These are phyloP conservation scores for Drosophila subquinaria DNA, from an alignment of 2,888 invertebrate species.

Conservation along the genomic window DNA sequence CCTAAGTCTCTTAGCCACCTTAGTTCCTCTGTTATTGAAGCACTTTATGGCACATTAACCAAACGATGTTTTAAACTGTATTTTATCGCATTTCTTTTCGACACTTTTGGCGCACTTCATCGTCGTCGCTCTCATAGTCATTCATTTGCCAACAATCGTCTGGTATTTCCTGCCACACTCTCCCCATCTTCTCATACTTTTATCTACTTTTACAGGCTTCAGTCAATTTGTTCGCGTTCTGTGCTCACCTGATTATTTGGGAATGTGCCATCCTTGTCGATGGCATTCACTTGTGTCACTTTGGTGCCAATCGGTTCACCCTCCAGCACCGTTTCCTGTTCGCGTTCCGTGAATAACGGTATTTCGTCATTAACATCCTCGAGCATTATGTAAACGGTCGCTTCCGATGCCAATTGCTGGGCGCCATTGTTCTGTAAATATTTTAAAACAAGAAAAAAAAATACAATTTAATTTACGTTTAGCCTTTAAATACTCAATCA, in stretches of 20 bases:
- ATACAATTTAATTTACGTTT: slow-evolving; percentile 5
- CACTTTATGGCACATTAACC: slow-evolving; percentile 37
- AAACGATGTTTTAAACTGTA: slow-evolving; percentile 41
- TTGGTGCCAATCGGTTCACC: slow-evolving; percentile 97
- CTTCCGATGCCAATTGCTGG: slow-evolving; percentile 97
- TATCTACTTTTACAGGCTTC: slow-evolving; percentile 5
- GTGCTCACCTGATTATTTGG: slow-evolving; percentile 94
- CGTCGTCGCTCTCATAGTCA: slow-evolving; percentile 32
- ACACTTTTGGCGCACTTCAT: slow-evolving; percentile 14
- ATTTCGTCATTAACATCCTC: slow-evolving; percentile 99
- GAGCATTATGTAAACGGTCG: slow-evolving; percentile 96
- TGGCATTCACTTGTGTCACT: slow-evolving; percentile 98
- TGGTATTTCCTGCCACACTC: slow-evolving; percentile 48
- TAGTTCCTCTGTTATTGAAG: slow-evolving; percentile 5
- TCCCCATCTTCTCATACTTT: background rate
- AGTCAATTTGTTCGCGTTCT: slow-evolving; percentile 19
- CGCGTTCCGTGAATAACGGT: slow-evolving; percentile 97
- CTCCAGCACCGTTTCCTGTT: slow-evolving; percentile 97
- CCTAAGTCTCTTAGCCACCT: background rate
- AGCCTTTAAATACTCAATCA: slow-evolving; percentile 2
- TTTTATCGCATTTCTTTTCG: background rate
- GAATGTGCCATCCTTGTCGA: slow-evolving; percentile 97
- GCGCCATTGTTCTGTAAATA: slow-evolving; percentile 94
- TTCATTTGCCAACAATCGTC: slow-evolving; percentile 65
- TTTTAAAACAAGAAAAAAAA: slow-evolving; percentile 1